These are phyloP conservation scores for Enteromius radiatus DNA, from an alignment of 2,797 vertebrate genomes.

Conservation along the genomic window DNA sequence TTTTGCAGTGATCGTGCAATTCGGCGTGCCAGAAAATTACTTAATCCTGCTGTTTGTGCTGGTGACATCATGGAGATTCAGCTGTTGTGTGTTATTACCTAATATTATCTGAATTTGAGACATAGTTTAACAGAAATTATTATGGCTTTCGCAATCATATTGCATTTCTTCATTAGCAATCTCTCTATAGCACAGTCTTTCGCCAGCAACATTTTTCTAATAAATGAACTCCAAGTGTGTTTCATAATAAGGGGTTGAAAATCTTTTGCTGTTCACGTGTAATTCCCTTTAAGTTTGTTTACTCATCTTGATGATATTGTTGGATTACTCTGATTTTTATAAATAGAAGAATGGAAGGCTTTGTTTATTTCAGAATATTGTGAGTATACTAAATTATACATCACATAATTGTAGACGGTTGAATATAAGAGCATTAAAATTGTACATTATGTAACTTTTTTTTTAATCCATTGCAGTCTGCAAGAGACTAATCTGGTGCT, in stretches of 20 bases:
- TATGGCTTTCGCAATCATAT: not conserved
- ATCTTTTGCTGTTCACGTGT: not conserved
- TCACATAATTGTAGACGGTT: not conserved
- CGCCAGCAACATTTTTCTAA: too few species aligned
- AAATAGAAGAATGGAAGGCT: not conserved
- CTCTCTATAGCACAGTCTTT: not conserved
- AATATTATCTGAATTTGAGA: not conserved
- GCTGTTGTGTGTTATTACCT: not conserved
- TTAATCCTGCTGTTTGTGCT: not conserved
- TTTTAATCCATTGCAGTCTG: not conserved
- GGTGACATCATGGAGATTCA: not conserved
- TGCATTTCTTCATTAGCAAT: not conserved
- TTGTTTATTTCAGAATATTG: not conserved
- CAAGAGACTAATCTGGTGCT: not conserved
- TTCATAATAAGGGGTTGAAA: not conserved
- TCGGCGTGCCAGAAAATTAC: not conserved
- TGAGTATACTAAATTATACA: not conserved
- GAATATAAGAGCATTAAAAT: not conserved
- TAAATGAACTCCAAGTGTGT: not conserved
- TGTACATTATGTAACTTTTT: too few species aligned
- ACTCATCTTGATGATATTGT: not conserved
- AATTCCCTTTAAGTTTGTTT: constrained; percentile 1
- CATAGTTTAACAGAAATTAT: not conserved
- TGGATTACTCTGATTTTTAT: not conserved
- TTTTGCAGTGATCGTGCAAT: not conserved